A percentile compares a stretch with the other conserved stretches of the same genome.
Conservation (phyloP, 2,113 vertebrate genomes). For the Oncorhynchus masou region DNA sequence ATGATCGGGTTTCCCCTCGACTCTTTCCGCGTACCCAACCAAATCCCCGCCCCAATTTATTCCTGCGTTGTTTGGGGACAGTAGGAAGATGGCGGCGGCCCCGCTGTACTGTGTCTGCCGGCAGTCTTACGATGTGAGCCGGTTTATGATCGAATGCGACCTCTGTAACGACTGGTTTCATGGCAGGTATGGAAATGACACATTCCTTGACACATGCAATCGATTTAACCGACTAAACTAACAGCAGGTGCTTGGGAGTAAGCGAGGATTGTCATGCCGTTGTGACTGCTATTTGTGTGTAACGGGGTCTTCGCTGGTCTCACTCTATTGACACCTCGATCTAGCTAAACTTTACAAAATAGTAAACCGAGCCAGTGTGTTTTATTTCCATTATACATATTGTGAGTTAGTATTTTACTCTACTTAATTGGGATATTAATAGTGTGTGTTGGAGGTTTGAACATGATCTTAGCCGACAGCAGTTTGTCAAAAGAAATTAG, state of each 20-base stretch:
- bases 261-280: conserved; percentile 54
- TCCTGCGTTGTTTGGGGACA: conserved; percentile 81
- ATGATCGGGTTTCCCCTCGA: conserved; percentile 32
- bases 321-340: conserved; percentile 63
- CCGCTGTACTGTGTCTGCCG: conserved; percentile 97
- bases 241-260: conserved; percentile 21
- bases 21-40: conserved; percentile 51
- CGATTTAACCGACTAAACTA: conserved; percentile 20
- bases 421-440: neutral
- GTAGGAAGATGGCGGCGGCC: conserved; percentile 85
- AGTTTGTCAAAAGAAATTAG: neutral
- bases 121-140: conserved; percentile 95
- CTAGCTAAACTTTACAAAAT: conserved; percentile 37
- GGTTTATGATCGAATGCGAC: conserved; percentile 99
- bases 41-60: conserved; percentile 66
- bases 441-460: neutral
- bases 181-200: conserved; percentile 81
- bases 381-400: neutral
- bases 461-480: neutral
- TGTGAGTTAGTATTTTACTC: accelerated
- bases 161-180: conserved; percentile 98
- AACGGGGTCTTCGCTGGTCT: conserved; percentile 66
- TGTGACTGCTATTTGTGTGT: conserved; percentile 35
- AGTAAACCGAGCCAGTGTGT: too few relatives aligned
- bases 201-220: neutral